phyloP scores from a whole-genome alignment of 2,888 invertebrate species.

The Lacanobia wlatinum region DNA sequence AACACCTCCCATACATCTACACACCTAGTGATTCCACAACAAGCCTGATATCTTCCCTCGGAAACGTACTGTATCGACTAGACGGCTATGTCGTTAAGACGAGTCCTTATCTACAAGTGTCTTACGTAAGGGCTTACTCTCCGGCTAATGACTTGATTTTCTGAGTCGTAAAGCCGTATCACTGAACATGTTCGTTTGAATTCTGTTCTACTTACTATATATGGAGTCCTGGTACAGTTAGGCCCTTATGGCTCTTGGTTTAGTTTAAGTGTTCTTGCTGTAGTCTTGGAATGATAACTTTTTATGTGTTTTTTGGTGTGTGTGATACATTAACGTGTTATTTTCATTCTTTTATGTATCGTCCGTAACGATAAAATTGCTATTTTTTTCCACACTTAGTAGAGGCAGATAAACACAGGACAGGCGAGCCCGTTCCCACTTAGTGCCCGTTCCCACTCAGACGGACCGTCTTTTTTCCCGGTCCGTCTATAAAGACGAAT shows the following conservation, averaged over 20 bases:
- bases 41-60: conserved; percentile 51
- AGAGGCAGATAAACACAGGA: too few species aligned
- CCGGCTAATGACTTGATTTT: conserved; percentile 85
- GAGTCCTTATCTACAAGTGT: conserved; percentile 82
- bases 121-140: conserved; percentile 80
- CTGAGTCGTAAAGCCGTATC: conserved; percentile 75
- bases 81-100: conserved; percentile 82
- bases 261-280: conserved; percentile 7
- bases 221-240: conserved; percentile 26
- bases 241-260: conserved; percentile 10
- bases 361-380: neutral
- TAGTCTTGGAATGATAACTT: conserved; percentile 1
- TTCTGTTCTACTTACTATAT: conserved; percentile 31
- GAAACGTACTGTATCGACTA: conserved; percentile 78
- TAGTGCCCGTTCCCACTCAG: too few species aligned
- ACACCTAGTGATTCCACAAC: conserved; percentile 34
- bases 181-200: conserved; percentile 53
- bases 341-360: neutral
- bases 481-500: too few species aligned
- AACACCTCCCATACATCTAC: neutral
- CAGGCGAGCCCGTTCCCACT: too few species aligned
- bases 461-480: too few species aligned
- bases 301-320: conserved; percentile 1
- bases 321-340: neutral
- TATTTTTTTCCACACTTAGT: neutral